These are phyloP conservation scores for Carterocephalus palaemon DNA, from an alignment of 2,888 invertebrate species.

Conservation along the genomic window DNA sequence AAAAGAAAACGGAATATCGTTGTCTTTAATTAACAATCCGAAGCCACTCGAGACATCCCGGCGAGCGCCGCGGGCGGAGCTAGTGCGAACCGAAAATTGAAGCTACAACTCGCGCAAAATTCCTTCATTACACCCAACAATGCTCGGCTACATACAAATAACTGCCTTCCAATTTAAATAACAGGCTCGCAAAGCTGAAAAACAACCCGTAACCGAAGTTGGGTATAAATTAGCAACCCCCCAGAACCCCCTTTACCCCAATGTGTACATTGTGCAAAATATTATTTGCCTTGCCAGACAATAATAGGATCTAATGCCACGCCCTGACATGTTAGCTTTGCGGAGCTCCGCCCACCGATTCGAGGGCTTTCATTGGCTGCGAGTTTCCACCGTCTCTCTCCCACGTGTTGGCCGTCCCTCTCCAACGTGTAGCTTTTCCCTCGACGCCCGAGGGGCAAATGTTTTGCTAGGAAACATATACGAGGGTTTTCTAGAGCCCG, in stretches of 20 bases:
- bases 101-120: conserved; percentile 41
- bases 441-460: conserved; percentile 78
- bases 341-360: conserved; percentile 57
- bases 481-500: conserved; percentile 72
- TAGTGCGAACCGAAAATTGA: conserved; percentile 29
- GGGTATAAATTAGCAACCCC: conserved; percentile 76
- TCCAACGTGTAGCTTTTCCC: conserved; percentile 69
- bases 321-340: conserved; percentile 80
- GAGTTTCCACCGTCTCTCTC: conserved; percentile 43
- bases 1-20: too few relatives aligned
- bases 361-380: conserved; percentile 54
- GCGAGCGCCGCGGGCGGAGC: conserved; percentile 33
- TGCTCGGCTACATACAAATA: conserved; percentile 71
- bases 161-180: conserved; percentile 78
- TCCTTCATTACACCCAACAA: conserved; percentile 71
- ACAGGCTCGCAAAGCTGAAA: conserved; percentile 78
- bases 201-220: conserved; percentile 79
- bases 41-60: conserved; percentile 20
- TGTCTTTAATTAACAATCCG: too few relatives aligned
- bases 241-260: conserved; percentile 61
- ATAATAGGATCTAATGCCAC: conserved; percentile 77
- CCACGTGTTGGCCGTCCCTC: conserved; percentile 34
- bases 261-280: conserved; percentile 86
- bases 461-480: conserved; percentile 79
- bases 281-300: conserved; percentile 85